A percentile compares a stretch with the other conserved stretches of the same genome.
These are phyloP conservation scores for Drosophila nasuta DNA, from an alignment of 1,140 invertebrate species.

Conservation along the genomic window DNA sequence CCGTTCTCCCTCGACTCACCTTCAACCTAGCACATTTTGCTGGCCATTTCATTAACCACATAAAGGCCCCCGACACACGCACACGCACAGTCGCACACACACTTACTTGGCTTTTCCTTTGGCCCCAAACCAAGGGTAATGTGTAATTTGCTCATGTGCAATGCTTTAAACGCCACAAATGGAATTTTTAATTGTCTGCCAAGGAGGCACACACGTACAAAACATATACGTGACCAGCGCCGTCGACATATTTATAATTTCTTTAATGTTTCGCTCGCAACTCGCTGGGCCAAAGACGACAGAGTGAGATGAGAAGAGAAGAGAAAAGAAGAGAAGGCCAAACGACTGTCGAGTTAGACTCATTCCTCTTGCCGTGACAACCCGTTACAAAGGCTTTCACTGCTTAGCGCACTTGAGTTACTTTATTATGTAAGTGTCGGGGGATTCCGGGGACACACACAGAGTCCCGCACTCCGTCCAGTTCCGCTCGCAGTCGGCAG, in stretches of 20 bases:
- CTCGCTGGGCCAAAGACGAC: not conserved
- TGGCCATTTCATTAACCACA: slow-evolving; percentile 42
- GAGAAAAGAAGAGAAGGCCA: not conserved
- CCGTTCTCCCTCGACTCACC: not conserved
- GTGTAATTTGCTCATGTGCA: slow-evolving; percentile 42
- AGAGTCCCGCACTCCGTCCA: not conserved
- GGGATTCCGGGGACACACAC: slow-evolving; percentile 26
- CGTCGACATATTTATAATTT: slow-evolving; percentile 55
- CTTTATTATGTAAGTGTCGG: slow-evolving; percentile 61
- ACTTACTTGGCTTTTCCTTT: not conserved
- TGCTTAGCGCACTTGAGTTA: slow-evolving; percentile 58
- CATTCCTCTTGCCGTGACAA: slow-evolving; percentile 27
- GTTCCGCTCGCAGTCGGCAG: not conserved
- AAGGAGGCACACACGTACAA: slow-evolving; percentile 26
- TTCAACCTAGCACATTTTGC: not conserved
- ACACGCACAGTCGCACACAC: not conserved
- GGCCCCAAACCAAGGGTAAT: slow-evolving; percentile 17
- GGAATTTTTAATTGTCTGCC: slow-evolving; percentile 63
- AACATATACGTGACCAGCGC: slow-evolving; percentile 31
- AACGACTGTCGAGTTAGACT: slow-evolving; percentile 15
- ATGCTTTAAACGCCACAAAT: slow-evolving; percentile 56
- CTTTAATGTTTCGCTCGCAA: slow-evolving; percentile 39
- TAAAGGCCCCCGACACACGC: not conserved
- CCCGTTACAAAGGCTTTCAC: slow-evolving; percentile 53
- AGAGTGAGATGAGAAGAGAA: not conserved